A percentile compares a stretch with the other conserved stretches of the same genome.
These are phyloP conservation scores for Takifugu flavidus DNA, from an alignment of 2,113 vertebrate species.

Conservation along the genomic window DNA sequence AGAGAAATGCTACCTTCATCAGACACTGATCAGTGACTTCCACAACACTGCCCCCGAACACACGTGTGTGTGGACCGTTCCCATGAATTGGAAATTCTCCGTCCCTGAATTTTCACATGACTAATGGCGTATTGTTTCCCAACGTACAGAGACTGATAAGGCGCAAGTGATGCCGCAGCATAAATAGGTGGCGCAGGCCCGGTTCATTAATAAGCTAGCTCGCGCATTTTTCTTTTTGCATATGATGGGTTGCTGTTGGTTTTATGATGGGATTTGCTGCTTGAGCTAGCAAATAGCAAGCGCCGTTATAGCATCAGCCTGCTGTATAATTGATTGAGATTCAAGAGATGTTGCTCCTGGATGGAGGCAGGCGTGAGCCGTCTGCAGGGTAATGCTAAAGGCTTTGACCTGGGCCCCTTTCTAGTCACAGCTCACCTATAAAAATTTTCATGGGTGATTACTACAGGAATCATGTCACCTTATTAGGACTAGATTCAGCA, in stretches of 20 bases:
- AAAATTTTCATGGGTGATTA: slow-evolving; percentile 62
- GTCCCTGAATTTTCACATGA: slow-evolving; percentile 52
- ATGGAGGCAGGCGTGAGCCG: slow-evolving; percentile 39
- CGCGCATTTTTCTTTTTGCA: slow-evolving; percentile 50
- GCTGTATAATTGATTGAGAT: slow-evolving; percentile 59
- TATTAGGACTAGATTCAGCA: slow-evolving; percentile 45
- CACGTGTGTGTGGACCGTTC: slow-evolving; percentile 38
- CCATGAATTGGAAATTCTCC: slow-evolving; percentile 65
- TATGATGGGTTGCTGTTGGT: slow-evolving; percentile 59
- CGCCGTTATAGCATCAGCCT: slow-evolving; percentile 23
- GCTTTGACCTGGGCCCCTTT: slow-evolving; percentile 40
- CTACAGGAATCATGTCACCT: slow-evolving; percentile 44
- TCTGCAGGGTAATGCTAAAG: slow-evolving; percentile 12
- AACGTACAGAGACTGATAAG: slow-evolving; percentile 59
- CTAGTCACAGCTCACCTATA: slow-evolving; percentile 43
- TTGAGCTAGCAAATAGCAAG: slow-evolving; percentile 53
- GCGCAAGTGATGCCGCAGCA: slow-evolving; percentile 32
- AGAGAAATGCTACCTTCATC: slow-evolving; percentile 54
- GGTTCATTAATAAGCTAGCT: slow-evolving; percentile 62
- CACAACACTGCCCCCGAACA: slow-evolving; percentile 47
- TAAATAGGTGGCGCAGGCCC: slow-evolving; percentile 48
- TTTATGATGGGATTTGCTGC: slow-evolving; percentile 64
- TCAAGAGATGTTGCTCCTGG: slow-evolving; percentile 28
- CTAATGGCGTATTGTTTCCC: slow-evolving; percentile 65
- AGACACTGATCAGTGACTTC: slow-evolving; percentile 64